A percentile compares a stretch with the other conserved stretches of the same genome.
Conservation (phyloP, 2,113 vertebrate genomes). For the Eulemur rufifrons region DNA sequence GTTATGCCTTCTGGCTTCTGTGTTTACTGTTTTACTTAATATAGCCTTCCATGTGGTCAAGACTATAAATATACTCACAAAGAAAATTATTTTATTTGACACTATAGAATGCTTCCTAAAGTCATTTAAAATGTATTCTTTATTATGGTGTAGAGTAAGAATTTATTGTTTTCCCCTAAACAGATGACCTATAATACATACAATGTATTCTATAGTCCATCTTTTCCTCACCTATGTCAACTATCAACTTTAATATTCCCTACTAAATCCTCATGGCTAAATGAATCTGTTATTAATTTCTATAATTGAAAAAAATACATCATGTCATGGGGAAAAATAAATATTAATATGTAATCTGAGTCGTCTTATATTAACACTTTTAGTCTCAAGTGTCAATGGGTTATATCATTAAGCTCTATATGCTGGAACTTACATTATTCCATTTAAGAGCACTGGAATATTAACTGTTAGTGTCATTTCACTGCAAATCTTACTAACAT, state of each 20-base stretch:
- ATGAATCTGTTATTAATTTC: background rate
- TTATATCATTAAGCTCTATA: background rate
- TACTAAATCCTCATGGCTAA: background rate
- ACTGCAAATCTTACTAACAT: background rate
- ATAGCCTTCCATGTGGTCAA: background rate
- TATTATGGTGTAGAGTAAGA: background rate
- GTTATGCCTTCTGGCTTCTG: background rate
- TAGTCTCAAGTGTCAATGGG: background rate
- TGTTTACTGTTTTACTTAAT: background rate
- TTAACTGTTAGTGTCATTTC: background rate
- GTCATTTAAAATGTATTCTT: background rate
- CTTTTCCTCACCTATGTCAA: background rate
- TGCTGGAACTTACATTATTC: background rate
- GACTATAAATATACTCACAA: background rate
- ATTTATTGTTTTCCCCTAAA: background rate
- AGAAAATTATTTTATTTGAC: background rate
- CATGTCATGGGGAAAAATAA: background rate
- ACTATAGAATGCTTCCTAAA: background rate
- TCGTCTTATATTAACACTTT: background rate
- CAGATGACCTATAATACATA: background rate
- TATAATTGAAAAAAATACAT: too few relatives aligned
- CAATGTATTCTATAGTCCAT: background rate
- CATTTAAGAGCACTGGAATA: background rate
- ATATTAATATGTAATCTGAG: background rate
- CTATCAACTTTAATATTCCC: background rate